Evolutionary conservation across 1,140 invertebrate genomes (phyloP), one percentile per base, ranked within the genome.

Genomic region (Epicauta chinensis): DNA sequence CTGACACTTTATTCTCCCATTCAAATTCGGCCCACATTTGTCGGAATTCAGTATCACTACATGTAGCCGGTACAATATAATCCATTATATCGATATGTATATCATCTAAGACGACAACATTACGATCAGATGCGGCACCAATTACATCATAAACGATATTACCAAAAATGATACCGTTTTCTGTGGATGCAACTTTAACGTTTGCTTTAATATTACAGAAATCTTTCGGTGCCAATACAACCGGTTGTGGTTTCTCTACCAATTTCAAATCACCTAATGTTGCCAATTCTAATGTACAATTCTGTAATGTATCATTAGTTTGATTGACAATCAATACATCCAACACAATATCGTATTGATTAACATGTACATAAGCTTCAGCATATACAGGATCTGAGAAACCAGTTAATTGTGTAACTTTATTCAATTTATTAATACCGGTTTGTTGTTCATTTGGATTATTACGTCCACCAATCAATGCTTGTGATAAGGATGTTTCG

Each of bases 1-100:
- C 96, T 0, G 93, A 91, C 7, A 98, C 93, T 81, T 99, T 99
- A 75, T 99, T 99, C 77, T 99, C 97, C 97, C 97, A 99, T 74
- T 99, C 97, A 76, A 99, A 99, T 76, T 98, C 95, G 1, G 93
- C 90, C 97, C 97, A 99, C 97, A 99, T 99, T 72, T 91, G 85
- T 11, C 97, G 73, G 77, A 99, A 99, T 74, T 99, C 95, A 0
- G 84, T 82, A 71, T 99, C 96, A 17, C 85, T 94, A 71, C 95
- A 98, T 16, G 79, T 75, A 2, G 94, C 94, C n/a, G 97, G 97
- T 31, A 98, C 87, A 64, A 99, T 99, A 73, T 99, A 99, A 76
- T 99, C 97, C 91, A 99, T 98, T 54, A 99, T 99, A 73, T 99
- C 97, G 68, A 99, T 97, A 71, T 98, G 95, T 67, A 99, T 98